Evolutionary conservation across 1,140 invertebrate species (phyloP).

Genomic region (Megathymus violae): DNA sequence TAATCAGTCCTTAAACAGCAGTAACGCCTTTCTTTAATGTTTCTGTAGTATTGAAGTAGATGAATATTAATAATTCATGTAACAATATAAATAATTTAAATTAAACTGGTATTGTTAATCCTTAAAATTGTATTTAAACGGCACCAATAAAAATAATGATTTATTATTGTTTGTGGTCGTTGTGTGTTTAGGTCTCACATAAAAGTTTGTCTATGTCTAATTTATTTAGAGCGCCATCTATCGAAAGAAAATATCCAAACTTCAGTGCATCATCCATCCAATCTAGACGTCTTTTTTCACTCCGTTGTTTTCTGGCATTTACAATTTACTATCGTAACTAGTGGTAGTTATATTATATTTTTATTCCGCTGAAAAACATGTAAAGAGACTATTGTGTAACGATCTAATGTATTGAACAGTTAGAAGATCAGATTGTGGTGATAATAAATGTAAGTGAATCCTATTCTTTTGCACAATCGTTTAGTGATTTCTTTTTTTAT

Average conservation of each 20-base stretch:
- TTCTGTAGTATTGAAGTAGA: too few species aligned
- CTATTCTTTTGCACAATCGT: conserved; percentile 53
- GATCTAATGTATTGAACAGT: conserved; percentile 47
- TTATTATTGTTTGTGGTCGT: conserved; percentile 4
- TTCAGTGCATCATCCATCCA: conserved; percentile 67
- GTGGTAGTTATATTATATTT: conserved; percentile 63
- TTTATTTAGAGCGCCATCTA: conserved; percentile 57
- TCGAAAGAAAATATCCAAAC: conserved; percentile 47
- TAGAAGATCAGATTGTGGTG: conserved; percentile 46
- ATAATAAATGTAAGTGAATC: conserved; percentile 68
- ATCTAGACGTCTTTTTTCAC: conserved; percentile 73
- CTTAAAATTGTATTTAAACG: too few species aligned
- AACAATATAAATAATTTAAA: too few species aligned
- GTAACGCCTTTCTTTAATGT: too few species aligned
- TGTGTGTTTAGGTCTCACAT: conserved; percentile 52
- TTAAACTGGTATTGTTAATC: too few species aligned
- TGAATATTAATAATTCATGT: too few species aligned
- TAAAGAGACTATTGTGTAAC: conserved; percentile 59
- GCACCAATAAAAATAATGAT: too few species aligned
- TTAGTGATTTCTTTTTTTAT: conserved; percentile 63
- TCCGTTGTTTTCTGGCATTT: conserved; percentile 76
- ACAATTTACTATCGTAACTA: conserved; percentile 60
- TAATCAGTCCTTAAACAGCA: too few species aligned
- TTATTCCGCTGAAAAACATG: conserved; percentile 60
- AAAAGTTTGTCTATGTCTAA: conserved; percentile 58